A percentile compares a stretch with the other conserved stretches of the same genome.
These are phyloP conservation scores for Volucella inanis DNA, from an alignment of 2,888 invertebrate genomes.

Conservation along the genomic window DNA sequence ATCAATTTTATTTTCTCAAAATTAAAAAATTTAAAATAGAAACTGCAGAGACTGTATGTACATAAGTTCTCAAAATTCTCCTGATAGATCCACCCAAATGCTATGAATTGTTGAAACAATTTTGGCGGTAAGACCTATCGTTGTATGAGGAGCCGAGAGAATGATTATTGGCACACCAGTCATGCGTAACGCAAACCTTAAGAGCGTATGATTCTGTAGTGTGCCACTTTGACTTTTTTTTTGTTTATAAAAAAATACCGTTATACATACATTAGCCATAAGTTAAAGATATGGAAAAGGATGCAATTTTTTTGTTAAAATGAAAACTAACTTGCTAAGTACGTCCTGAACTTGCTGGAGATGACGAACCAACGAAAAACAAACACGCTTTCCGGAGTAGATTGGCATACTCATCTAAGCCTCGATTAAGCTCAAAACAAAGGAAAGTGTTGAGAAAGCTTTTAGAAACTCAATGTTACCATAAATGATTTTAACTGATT, in stretches of 20 bases:
- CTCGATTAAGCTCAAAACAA: no score
- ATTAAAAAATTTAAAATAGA: slow-evolving; percentile 6
- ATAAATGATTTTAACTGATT: no score
- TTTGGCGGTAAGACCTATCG: not conserved
- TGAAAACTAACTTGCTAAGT: no score
- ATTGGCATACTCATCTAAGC: no score
- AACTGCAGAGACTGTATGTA: no score
- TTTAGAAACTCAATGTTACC: no score
- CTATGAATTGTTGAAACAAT: not conserved
- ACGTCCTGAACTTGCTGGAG: no score
- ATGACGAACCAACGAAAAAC: no score
- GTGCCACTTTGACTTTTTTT: not conserved
- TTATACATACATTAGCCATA: not conserved
- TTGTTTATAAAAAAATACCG: not conserved
- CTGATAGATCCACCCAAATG: not conserved
- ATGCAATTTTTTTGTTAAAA: no score
- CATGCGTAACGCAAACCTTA: slow-evolving; percentile 5
- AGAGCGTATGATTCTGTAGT: not conserved
- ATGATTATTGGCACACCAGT: not conserved
- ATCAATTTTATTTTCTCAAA: not conserved
- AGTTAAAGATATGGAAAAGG: no score
- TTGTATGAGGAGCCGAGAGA: not conserved
- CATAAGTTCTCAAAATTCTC: not conserved
- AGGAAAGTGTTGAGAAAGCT: no score
- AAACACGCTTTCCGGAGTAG: no score